Percentiles rank a stretch among this genome's conserved stretches.
These are phyloP conservation scores for Sternotherus odoratus DNA, from an alignment of 2,797 vertebrate genomes.

Conservation along the genomic window DNA sequence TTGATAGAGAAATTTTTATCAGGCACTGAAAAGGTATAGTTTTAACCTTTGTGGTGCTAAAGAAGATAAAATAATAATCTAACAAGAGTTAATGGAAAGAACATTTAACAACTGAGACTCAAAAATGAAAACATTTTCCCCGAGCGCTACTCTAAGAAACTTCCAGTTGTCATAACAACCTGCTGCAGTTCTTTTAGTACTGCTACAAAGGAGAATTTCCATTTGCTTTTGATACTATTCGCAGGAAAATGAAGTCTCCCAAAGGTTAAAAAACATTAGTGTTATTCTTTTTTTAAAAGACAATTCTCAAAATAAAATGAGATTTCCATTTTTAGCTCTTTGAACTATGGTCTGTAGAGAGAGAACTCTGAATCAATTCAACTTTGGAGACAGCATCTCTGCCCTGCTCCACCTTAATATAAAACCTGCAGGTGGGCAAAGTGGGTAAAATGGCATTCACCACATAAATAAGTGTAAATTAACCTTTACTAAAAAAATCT, in stretches of 20 bases:
- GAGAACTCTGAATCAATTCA: neutral
- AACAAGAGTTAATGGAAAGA: neutral
- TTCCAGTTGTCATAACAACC: constrained; percentile 81
- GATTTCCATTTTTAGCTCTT: neutral
- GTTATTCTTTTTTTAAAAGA: constrained; percentile 18
- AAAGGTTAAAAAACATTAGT: neutral
- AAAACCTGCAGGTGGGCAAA: constrained; percentile 4
- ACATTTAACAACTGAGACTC: constrained; percentile 5
- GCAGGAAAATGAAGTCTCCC: constrained; percentile 26
- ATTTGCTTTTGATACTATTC: constrained; percentile 49
- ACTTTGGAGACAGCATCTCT: neutral
- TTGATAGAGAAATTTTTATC: neutral
- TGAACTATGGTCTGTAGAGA: neutral
- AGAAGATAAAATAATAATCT: neutral
- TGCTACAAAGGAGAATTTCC: constrained; percentile 10
- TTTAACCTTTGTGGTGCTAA: neutral
- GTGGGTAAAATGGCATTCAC: neutral
- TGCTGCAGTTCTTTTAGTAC: constrained; percentile 20
- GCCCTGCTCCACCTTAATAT: neutral
- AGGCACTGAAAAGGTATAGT: neutral
- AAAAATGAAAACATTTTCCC: constrained; percentile 37
- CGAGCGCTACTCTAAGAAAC: constrained; percentile 60
- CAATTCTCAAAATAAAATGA: neutral
- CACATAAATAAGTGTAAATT: constrained; percentile 31
- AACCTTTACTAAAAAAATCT: constrained; percentile 12